Percentiles rank a stretch among this genome's conserved stretches.
phyloP scores from a whole-genome alignment of 2,113 vertebrate genomes.

The Psephotus haematonotus region DNA sequence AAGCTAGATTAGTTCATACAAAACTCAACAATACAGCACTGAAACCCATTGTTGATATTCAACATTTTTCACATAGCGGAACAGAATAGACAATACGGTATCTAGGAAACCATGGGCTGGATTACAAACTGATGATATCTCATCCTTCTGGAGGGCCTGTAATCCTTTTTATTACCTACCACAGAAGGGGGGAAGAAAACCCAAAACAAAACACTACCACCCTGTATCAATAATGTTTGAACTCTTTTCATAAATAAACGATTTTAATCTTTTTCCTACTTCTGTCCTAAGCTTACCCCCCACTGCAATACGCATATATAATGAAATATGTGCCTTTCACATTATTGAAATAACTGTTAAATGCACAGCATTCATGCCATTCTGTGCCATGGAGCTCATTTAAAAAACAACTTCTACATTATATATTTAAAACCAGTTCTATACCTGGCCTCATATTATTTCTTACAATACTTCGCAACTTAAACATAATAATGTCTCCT shows the following conservation, averaged over 20 bases:
- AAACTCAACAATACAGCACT: slow-evolving; percentile 99
- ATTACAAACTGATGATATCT: slow-evolving; percentile 98
- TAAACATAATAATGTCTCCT: not conserved
- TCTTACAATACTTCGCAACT: not conserved
- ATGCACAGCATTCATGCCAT: not conserved
- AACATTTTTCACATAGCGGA: slow-evolving; percentile 99
- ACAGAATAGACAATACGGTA: slow-evolving; percentile 99
- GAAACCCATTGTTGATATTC: slow-evolving; percentile 99
- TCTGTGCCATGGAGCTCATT: not conserved
- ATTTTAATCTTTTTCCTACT: slow-evolving; percentile 69
- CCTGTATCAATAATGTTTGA: slow-evolving; percentile 84
- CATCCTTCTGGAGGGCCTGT: slow-evolving; percentile 90
- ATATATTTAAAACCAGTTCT: not conserved
- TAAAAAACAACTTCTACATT: not conserved
- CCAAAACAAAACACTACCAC: slow-evolving; percentile 58
- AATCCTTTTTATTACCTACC: slow-evolving; percentile 91
- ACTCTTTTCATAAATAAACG: slow-evolving; percentile 74
- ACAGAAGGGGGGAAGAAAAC: slow-evolving; percentile 77
- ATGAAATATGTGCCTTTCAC: slow-evolving; percentile 16
- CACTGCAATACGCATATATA: not conserved
- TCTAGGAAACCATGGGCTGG: slow-evolving; percentile 98
- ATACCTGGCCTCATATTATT: not conserved
- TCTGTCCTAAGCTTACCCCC: slow-evolving; percentile 45
- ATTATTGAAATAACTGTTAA: slow-evolving; percentile 37
- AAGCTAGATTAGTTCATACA: slow-evolving; percentile 99